These are phyloP conservation scores for Epizoanthus scotinus DNA, from an alignment of 92 coral and sea anemone genomes.

Conservation along the genomic window DNA sequence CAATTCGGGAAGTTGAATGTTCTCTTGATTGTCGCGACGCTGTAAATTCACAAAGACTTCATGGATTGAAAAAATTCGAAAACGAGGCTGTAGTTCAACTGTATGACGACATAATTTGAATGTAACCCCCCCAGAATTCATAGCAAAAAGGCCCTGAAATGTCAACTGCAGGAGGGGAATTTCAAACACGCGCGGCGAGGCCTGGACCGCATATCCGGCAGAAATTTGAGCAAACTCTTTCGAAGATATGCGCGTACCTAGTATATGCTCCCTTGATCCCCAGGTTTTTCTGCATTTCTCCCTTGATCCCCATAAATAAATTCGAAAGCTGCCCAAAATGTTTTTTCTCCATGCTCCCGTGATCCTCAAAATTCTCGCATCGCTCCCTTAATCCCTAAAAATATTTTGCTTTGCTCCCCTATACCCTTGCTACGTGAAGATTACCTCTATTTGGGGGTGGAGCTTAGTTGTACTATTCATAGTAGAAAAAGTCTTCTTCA, in stretches of 20 bases:
- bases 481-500: conserved; percentile 4
- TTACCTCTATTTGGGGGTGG: background rate
- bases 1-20: background rate
- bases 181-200: background rate
- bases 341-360: too few species aligned
- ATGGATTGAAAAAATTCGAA: background rate
- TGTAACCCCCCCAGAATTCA: conserved; percentile 4
- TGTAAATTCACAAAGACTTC: background rate
- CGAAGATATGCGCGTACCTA: background rate
- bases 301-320: too few species aligned
- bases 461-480: background rate
- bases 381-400: background rate
- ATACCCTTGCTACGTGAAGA: background rate
- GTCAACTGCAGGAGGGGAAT: background rate
- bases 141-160: conserved; percentile 3
- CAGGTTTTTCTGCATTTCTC: too few species aligned
- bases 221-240: background rate
- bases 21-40: conserved; percentile 6
- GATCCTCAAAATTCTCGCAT: background rate
- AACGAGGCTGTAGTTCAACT: background rate
- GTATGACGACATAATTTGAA: conserved; percentile 1
- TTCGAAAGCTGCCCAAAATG: too few species aligned
- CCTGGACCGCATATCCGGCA: conserved; percentile 2
- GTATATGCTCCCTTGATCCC: too few species aligned
- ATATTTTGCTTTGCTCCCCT: background rate